Conservation (phyloP, 2,888 invertebrate species). For the Scaptomyza reducta region DNA sequence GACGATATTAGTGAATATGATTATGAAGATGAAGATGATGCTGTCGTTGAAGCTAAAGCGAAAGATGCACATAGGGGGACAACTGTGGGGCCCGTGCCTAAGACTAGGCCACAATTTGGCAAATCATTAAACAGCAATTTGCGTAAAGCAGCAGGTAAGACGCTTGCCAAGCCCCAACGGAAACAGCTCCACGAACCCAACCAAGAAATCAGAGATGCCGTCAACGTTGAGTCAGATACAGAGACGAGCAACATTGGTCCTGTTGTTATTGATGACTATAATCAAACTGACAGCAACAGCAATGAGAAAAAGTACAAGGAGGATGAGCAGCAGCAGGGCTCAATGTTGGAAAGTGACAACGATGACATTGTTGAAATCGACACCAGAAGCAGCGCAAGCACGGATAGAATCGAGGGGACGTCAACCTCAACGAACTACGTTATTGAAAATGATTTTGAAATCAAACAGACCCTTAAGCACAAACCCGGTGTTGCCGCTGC, state of each 20-base stretch:
- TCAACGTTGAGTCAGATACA: conserved; percentile 45
- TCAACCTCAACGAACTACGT: conserved; percentile 38
- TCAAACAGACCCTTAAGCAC: conserved; percentile 60
- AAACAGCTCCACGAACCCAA: conserved; percentile 32
- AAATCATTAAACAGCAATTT: conserved; percentile 83
- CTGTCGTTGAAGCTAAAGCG: conserved; percentile 37
- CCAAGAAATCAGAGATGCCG: conserved; percentile 36
- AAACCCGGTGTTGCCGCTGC: conserved; percentile 52
- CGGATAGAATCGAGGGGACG: conserved; percentile 17
- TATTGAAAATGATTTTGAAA: conserved; percentile 80
- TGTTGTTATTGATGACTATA: conserved; percentile 78
- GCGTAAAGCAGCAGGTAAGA: conserved; percentile 75
- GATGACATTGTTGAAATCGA: conserved; percentile 73
- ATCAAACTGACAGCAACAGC: conserved; percentile 73
- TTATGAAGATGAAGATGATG: conserved; percentile 61
- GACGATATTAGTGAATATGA: conserved; percentile 69
- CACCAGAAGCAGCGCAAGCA: conserved; percentile 45
- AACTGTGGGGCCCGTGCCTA: conserved; percentile 25
- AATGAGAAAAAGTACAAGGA: conserved; percentile 6
- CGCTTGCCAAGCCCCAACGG: conserved; percentile 44
- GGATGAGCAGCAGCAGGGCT: conserved; percentile 10
- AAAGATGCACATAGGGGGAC: neutral
- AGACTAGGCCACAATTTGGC: conserved; percentile 72
- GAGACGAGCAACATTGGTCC: conserved; percentile 48
- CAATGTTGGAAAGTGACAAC: conserved; percentile 54